Percentiles rank a stretch among this genome's conserved stretches.
Evolutionary conservation across 2,113 vertebrate genomes (phyloP).

Genomic region (Alces alces): DNA sequence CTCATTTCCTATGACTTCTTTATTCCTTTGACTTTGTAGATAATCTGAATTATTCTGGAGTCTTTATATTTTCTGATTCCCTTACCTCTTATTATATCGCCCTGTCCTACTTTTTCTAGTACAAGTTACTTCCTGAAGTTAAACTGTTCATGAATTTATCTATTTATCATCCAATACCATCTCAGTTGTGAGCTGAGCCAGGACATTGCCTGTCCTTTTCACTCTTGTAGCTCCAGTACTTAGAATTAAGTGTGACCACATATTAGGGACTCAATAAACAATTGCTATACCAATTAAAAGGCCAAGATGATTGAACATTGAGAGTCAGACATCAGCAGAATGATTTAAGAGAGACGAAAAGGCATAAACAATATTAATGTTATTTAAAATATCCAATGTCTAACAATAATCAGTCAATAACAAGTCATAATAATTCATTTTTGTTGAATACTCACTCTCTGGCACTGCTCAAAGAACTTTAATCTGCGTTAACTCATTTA

Average conservation of each 20-base stretch:
- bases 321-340: not conserved
- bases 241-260: not conserved
- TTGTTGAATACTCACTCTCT: not conserved
- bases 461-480: not conserved
- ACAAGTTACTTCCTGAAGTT: not conserved
- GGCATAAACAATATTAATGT: not conserved
- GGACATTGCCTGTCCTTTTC: not conserved
- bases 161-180: not conserved
- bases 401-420: not conserved
- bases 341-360: not conserved
- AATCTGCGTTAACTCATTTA: not conserved
- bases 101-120: not conserved
- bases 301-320: not conserved
- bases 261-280: not conserved
- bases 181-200: not conserved
- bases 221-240: not conserved
- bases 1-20: not conserved
- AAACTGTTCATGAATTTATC: not conserved
- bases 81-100: not conserved
- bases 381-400: not conserved
- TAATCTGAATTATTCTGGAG: not conserved
- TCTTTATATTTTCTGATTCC: not conserved
- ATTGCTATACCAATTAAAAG: slow-evolving; percentile 22
- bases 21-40: not conserved
- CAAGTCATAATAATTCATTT: not conserved